phyloP scores from a whole-genome alignment of 2,888 invertebrate genomes.

The Tenthredo mesomela region DNA sequence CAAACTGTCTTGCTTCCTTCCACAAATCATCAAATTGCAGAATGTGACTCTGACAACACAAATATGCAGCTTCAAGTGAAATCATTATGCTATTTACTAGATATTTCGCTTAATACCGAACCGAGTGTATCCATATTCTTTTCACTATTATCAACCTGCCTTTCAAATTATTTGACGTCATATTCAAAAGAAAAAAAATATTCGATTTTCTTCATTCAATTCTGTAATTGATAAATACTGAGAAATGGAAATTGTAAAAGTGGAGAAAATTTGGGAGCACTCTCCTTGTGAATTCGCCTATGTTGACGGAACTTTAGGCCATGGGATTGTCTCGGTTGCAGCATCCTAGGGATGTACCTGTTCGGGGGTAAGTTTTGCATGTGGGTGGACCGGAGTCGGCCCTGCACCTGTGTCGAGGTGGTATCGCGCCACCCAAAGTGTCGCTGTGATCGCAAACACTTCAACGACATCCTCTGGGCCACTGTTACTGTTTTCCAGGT shows the following conservation, averaged over 20 bases:
- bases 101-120: constrained; percentile 67
- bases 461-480: constrained; percentile 99
- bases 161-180: neutral
- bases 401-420: constrained; percentile 96
- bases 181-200: neutral
- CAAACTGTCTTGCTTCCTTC: constrained; percentile 49
- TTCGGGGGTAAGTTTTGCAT: constrained; percentile 99
- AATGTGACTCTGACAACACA: constrained; percentile 69
- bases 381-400: constrained; percentile 91
- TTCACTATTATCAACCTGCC: neutral
- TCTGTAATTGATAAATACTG: neutral
- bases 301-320: constrained; percentile 73
- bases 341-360: constrained; percentile 99
- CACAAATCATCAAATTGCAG: constrained; percentile 67
- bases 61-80: constrained; percentile 69
- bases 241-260: neutral
- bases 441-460: constrained; percentile 98
- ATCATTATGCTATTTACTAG: constrained; percentile 70
- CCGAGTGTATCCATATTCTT: constrained; percentile 56
- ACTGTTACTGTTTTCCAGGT: constrained; percentile 99
- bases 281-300: constrained; percentile 55
- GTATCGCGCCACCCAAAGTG: constrained; percentile 93
- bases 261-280: constrained; percentile 37
- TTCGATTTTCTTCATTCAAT: neutral
- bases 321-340: constrained; percentile 81